A percentile compares a stretch with the other conserved stretches of the same genome.
Evolutionary conservation across 2,888 invertebrate genomes (phyloP).

Genomic region (Allophyes oxyacanthae): DNA sequence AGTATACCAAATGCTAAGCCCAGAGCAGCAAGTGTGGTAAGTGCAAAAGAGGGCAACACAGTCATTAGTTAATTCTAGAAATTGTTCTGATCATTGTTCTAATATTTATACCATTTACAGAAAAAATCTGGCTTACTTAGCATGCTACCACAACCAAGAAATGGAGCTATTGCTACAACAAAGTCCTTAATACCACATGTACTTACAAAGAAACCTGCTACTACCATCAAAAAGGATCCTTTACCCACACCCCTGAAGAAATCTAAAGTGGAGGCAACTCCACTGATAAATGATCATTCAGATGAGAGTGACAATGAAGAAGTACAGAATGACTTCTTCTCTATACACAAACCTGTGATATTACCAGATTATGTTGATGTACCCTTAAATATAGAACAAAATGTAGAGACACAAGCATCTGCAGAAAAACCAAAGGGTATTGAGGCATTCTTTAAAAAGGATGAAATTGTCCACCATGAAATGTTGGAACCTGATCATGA

Average conservation of each 20-base stretch:
- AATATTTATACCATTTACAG: constrained; percentile 69
- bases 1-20: constrained; percentile 78
- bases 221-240: constrained; percentile 60
- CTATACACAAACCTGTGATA: constrained; percentile 84
- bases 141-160: constrained; percentile 92
- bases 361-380: constrained; percentile 74
- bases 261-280: constrained; percentile 60
- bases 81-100: no score
- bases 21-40: constrained; percentile 86
- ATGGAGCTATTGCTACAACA: constrained; percentile 70
- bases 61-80: no score
- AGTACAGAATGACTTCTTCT: constrained; percentile 87
- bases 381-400: constrained; percentile 71
- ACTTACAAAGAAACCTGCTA: constrained; percentile 76
- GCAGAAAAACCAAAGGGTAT: constrained; percentile 67
- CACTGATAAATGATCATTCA: constrained; percentile 69
- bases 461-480: constrained; percentile 51
- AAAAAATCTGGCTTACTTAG: constrained; percentile 91
- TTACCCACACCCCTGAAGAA: constrained; percentile 66
- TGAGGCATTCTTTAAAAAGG: constrained; percentile 79
- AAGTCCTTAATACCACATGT: constrained; percentile 84
- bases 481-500: constrained; percentile 54
- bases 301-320: constrained; percentile 87
- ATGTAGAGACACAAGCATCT: constrained; percentile 21
- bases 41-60: constrained; percentile 42